Base-by-base conservation (phyloP, 2,888 invertebrate genomes). In the Acronicta leporina region DNA sequence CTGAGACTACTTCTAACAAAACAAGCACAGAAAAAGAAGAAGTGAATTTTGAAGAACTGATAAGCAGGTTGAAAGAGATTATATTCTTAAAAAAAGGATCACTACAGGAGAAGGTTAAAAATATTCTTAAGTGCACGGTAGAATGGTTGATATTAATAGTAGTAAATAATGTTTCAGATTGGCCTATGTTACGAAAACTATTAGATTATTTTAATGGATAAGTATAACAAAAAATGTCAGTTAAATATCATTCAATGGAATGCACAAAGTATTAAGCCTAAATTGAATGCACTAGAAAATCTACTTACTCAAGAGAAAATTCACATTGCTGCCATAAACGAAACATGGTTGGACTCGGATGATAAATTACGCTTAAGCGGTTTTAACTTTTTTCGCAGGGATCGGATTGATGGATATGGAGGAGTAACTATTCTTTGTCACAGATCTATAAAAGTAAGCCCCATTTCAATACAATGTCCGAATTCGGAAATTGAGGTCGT, bases 231-330 rank as follows among this genome's bases (percentile, higher is more conserved):
- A 14, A 14, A 1, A n/a, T 5, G 10, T 14, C 13, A 1, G 9
- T 8, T 60, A 0, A 8, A n/a, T 33, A 52, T 59, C 11, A n/a
- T 60, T 13, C 45, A 60, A 20, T 60, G 49, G 45, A 54, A 49
- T 33, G 49, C 45, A 41, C 49, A 15, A 0, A 55, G 60, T n/a
- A 33, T 60, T 10, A 14, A 44, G 8, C 54, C 54, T 20, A 45
- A 60, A 49, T 20, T 16, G 11, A n/a, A 14, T 13, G 48, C 40
- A 15, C 49, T 60, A 2, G 54, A 60, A 11, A 27, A 40, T 0
- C 4, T 60, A 38, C 7, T 54, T 10, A 0, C 5, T 9, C 59
- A 54, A 33, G 20, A 58, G 10, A 58, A 58, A 59, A 11, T 52
- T 13, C 58, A 52, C 4, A 27, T 52, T 0, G 47, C 52, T 1